These are phyloP conservation scores for Burhinus bistriatus DNA, from an alignment of 2,113 vertebrate species.

Conservation along the genomic window DNA sequence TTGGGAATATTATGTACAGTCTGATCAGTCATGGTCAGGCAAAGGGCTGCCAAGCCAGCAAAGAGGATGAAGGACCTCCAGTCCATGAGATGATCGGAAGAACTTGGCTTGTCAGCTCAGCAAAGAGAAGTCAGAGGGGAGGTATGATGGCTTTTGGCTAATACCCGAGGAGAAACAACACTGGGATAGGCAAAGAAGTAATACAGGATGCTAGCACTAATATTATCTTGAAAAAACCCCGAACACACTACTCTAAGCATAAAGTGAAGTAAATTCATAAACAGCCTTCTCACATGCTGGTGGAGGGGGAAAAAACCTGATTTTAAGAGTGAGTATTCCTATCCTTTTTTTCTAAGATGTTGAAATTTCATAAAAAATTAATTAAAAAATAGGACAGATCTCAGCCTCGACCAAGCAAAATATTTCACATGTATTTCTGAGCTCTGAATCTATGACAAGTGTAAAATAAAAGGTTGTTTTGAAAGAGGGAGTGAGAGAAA, in stretches of 20 bases:
- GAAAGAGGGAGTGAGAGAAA: not conserved
- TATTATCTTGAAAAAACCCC: not conserved
- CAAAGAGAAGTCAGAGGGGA: not conserved
- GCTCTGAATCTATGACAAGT: not conserved
- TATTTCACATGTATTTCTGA: not conserved
- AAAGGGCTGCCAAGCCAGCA: not conserved
- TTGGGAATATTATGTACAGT: not conserved
- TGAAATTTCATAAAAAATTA: not conserved
- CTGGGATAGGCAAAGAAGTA: not conserved
- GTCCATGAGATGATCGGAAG: not conserved
- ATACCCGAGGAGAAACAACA: not conserved
- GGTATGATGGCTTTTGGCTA: not conserved
- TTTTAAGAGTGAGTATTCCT: not conserved
- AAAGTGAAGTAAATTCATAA: not conserved
- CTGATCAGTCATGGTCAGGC: not conserved
- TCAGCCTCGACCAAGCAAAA: not conserved
- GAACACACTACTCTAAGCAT: not conserved
- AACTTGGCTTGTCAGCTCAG: not conserved
- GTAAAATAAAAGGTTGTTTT: not conserved
- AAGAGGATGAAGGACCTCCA: not conserved
- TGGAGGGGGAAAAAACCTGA: too few species aligned
- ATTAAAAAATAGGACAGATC: not conserved
- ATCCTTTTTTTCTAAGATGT: not conserved
- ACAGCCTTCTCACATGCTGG: not conserved
- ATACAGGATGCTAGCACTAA: not conserved